Conservation (phyloP, 2,113 vertebrate genomes). For the Dunckerocampus dactyliophorus region DNA sequence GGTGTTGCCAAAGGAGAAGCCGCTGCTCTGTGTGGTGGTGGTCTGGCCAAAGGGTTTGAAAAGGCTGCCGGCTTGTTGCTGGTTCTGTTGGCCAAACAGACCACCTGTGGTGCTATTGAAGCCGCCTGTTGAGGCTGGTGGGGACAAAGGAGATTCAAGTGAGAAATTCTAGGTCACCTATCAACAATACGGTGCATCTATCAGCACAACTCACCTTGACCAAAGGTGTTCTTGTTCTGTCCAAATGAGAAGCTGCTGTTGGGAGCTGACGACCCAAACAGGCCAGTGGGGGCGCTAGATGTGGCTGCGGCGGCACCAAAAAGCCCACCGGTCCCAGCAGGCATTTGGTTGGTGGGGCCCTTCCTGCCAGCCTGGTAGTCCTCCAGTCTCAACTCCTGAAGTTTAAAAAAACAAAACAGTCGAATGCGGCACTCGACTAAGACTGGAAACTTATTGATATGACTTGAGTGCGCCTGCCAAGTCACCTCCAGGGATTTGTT, state of each 20-base stretch:
- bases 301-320: conserved; percentile 82
- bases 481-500: conserved; percentile 74
- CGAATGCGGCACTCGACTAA: neutral
- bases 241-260: conserved; percentile 87
- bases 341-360: conserved; percentile 86
- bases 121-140: conserved; percentile 68
- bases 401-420: neutral
- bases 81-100: conserved; percentile 77
- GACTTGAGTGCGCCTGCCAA: neutral
- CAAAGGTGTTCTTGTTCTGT: conserved; percentile 85
- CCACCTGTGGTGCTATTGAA: conserved; percentile 81
- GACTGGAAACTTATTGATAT: neutral
- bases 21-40: conserved; percentile 82
- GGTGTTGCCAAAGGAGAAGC: conserved; percentile 86
- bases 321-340: conserved; percentile 69
- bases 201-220: conserved; percentile 75
- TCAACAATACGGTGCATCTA: neutral
- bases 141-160: neutral
- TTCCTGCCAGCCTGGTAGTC: conserved; percentile 94
- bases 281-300: conserved; percentile 79
- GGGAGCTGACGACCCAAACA: conserved; percentile 84
- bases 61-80: conserved; percentile 71
- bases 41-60: conserved; percentile 89
- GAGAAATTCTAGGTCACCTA: neutral
- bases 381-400: conserved; percentile 78